Base-by-base conservation (phyloP, 30 jellyfish, hydroid and myxozoan species). In the Turritopsis dohrnii region DNA sequence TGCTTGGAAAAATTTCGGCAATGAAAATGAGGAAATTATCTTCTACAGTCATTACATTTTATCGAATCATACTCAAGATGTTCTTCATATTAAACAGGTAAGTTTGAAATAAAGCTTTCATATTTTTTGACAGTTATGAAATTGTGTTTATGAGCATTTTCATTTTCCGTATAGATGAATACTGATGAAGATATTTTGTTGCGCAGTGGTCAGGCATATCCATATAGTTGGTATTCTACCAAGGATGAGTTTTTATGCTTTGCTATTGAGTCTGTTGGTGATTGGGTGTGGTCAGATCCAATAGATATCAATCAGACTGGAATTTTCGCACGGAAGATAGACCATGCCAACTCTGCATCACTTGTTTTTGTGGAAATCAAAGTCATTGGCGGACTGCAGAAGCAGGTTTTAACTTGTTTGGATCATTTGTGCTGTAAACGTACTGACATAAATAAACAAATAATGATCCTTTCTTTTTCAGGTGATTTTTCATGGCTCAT, bases 171-270 rank as follows among this genome's bases (percentile, higher is more conserved):
- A n/a, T 84, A 92, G 98, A 84, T 71, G 29, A 88, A 89, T 66
- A 84, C 96, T 7, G 98, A 88, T 65, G 98, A 93, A 79, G 96
- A 88, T 54, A 71, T 88, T 23, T 24, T 75, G 0, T 80, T 93
- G 20, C 74, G 90, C 19, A 93, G 98, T 83, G 98, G 98, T 21
- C 98, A 93, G 84, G 72, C 87, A 83, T 93, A 86, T 53, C 98
- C 98, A 23, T 93, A 88, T 75, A 84, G 96, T 73, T 93, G 98
- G 98, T 65, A 91, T 31, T 76, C 96, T 1, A 75, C 85, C 21
- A 76, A 29, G 28, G 77, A 76, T 21, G 89, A 81, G 29, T 24
- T 80, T 60, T 69, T 91, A 84, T 93, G 84, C 27, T 76, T 93
- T 16, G 83, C 95, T 81, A 60, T 88, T 65, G 98, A 83, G 52